Evolutionary conservation across 2,888 invertebrate species (phyloP), one percentile per base, ranked within the genome.

Genomic region (Emmelina monodactyla): DNA sequence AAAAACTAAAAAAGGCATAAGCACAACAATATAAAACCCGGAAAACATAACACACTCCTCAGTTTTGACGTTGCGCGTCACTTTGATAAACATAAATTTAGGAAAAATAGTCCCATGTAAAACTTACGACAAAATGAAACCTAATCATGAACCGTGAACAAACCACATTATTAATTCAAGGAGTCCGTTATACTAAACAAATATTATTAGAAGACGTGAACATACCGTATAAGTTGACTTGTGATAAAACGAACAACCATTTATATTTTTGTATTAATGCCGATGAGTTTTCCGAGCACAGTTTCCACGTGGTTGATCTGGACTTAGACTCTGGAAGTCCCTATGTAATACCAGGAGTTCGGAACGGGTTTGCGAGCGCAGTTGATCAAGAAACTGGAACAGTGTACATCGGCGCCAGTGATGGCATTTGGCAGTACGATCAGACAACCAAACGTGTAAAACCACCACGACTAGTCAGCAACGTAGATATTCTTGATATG

Each of bases 191-290:
- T 41, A 53, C 37, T 40, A 61, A 53, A 32, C 52, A 54, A 7
- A 49, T 63, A n/a, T 49, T 69, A 37, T 41, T 68, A 37, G 58
- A 53, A 0, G 69, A 70, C 39, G 68, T 54, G 7, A 68, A 68
- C 32, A 46, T 67, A 35, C 68, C 69, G 2, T 65, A 59, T 42
- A 69, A 68, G 40, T 56, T 69, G 37, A 42, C 61, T 15, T 39
- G 64, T 22, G 63, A 66, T 31, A 57, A 59, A 35, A 46, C 39
- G 9, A 50, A 36, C 28, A 62, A 67, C 36, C 51, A 43, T 38
- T 42, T 69, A 33, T 59, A 63, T 46, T 68, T 67, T 40, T 66
- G 65, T 44, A 66, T 69, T 43, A 70, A 70, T 39, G 62, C 66
- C 2, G 69, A 70, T 34, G 61, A 69, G 35, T 64, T 60, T 47